Evolutionary conservation across 2,113 vertebrate species (phyloP).

Genomic region (Manacus vitellinus): DNA sequence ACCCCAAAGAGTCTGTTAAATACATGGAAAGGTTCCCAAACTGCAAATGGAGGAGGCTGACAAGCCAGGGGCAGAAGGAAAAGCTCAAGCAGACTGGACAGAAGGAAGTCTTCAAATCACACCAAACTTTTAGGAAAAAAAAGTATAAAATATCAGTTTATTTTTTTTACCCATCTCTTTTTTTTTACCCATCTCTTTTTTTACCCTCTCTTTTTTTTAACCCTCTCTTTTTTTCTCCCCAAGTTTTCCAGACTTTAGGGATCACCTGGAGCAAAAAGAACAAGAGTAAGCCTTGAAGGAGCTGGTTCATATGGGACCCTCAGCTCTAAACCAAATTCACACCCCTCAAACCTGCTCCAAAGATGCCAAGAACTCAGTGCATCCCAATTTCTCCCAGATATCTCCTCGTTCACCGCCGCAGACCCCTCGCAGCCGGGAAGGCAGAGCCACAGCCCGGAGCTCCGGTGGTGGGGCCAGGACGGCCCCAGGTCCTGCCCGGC

Average conservation of each 20-base stretch:
- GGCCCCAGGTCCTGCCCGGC: not conserved
- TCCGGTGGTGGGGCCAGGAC: accelerated
- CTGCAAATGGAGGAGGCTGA: not conserved
- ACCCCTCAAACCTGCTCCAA: not conserved
- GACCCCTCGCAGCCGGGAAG: not conserved
- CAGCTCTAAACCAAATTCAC: not conserved
- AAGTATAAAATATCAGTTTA: too few relatives aligned
- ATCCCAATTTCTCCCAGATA: too few relatives aligned
- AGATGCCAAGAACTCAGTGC: accelerated
- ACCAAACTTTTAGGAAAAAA: not conserved
- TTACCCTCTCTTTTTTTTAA: not conserved
- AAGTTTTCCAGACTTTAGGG: not conserved
- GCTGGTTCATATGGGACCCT: too few relatives aligned
- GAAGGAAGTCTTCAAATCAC: not conserved
- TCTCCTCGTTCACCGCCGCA: accelerated
- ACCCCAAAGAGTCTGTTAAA: not conserved
- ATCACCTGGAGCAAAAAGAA: not conserved
- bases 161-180: not conserved
- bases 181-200: not conserved
- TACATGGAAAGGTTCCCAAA: not conserved
- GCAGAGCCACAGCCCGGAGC: not conserved
- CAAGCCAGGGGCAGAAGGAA: not conserved
- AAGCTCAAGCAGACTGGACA: not conserved
- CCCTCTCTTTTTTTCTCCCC: not conserved
- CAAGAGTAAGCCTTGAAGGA: not conserved